Evolutionary conservation across 2,797 vertebrate species (phyloP), one percentile per base, ranked within the genome.

Genomic region (Paramormyrops hopkinsi): DNA sequence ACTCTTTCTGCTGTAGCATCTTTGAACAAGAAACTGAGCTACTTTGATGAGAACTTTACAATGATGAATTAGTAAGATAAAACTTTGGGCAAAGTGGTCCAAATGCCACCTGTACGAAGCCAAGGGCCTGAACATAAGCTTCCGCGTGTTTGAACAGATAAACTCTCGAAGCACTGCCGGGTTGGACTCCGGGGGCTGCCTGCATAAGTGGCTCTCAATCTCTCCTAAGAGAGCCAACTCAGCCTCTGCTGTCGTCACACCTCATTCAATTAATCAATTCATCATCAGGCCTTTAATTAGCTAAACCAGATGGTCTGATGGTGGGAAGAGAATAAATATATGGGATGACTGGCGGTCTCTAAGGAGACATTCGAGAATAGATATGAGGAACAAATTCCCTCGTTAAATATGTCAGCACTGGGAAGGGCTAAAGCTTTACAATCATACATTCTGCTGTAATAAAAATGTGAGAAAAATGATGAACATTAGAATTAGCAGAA

Each of bases 161-260:
- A 37, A 14, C 65, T 73, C 29, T 73, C 12, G 4, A 73, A 37
- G 65, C 1, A 73, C 65, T 17, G 65, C 59, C 8, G 59, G n/a
- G 59, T 62, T 9, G 22, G 22, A 25, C 22, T 62, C n/a, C 22
- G 22, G 59, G 22, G 59, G 8, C 59, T 25, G 59, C 22, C 59
- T 22, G 22, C 59, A 62, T 25, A 62, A 62, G 59, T 62, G 65
- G 29, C 65, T 33, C 29, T 33, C 65, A 73, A 17, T 14, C 65
- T 73, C 65, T 73, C 29, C 12, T 69, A 29, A 33, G 65, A 14
- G 29, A 69, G 65, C 29, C 65, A 33, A 69, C 29, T 73, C 65
- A 73, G 29, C 65, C 65, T 73, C 65, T 73, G 65, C 65, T 73
- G 65, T 73, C 65, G 65, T 73, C 65, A 73, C 65, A 73, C 65